Conservation (phyloP, 1,140 invertebrate genomes). For the Drosophila dunni region DNA sequence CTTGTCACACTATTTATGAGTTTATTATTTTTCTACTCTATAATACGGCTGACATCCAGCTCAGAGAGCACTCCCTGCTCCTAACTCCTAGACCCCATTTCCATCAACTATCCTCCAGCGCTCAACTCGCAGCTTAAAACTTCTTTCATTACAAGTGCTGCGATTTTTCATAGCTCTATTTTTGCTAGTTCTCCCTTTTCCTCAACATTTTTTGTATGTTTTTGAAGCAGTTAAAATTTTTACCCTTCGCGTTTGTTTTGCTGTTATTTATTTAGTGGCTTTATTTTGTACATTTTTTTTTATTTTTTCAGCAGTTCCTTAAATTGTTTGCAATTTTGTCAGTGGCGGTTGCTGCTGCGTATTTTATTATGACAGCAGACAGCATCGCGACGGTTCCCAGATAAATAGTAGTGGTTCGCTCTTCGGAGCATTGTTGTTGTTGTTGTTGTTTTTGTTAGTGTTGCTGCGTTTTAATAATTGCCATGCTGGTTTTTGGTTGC, state of each 20-base stretch:
- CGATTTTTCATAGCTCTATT: conserved; percentile 70
- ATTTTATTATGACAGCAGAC: conserved; percentile 75
- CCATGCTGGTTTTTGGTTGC: conserved; percentile 37
- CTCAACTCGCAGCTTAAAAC: conserved; percentile 59
- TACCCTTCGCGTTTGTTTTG: conserved; percentile 52
- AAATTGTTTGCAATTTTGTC: conserved; percentile 78
- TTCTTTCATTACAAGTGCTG: conserved; percentile 76
- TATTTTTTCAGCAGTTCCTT: conserved; percentile 53
- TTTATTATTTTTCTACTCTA: conserved; percentile 73
- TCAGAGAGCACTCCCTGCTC: conserved; percentile 2
- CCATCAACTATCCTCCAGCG: neutral
- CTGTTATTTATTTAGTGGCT: conserved; percentile 70
- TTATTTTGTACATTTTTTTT: conserved; percentile 35
- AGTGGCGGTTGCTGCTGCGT: conserved; percentile 59
- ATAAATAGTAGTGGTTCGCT: conserved; percentile 67
- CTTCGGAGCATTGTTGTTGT: conserved; percentile 7
- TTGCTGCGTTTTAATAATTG: conserved; percentile 62
- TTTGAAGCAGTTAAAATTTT: conserved; percentile 40
- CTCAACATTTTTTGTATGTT: conserved; percentile 15
- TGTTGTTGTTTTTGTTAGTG: conserved; percentile 18
- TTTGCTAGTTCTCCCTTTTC: neutral
- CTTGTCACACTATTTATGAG: conserved; percentile 76
- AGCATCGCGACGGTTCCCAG: conserved; percentile 29
- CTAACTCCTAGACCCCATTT: conserved; percentile 9
- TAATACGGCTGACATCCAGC: conserved; percentile 48